phyloP scores from a whole-genome alignment of 2,888 invertebrate genomes.

The Eupsilia transversa region DNA sequence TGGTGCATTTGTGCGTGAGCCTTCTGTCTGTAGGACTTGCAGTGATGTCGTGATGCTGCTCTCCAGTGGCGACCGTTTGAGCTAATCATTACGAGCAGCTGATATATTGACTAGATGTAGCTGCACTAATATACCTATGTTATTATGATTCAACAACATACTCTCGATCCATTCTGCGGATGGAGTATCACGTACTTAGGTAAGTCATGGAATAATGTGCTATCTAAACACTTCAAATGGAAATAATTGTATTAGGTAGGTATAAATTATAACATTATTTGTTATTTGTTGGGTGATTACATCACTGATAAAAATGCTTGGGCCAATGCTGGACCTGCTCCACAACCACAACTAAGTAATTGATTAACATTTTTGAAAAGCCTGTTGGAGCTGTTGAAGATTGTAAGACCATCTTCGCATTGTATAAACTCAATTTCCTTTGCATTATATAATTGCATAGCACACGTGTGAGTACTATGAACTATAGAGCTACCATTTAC shows the following conservation, averaged over 20 bases:
- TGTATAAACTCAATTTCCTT: too few species aligned
- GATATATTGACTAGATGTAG: constrained; percentile 41
- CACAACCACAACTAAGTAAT: too few species aligned
- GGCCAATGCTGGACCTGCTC: too few species aligned
- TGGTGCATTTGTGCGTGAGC: not conserved
- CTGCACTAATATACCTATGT: not conserved
- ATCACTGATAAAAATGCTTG: too few species aligned
- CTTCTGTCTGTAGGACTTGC: constrained; percentile 1
- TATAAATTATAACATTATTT: not conserved
- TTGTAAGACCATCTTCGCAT: too few species aligned
- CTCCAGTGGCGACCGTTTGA: constrained; percentile 1
- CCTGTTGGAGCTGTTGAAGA: too few species aligned
- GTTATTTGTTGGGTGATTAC: too few species aligned
- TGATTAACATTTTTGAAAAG: too few species aligned
- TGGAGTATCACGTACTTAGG: not conserved
- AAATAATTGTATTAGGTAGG: too few species aligned
- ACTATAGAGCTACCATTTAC: too few species aligned
- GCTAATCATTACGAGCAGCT: constrained; percentile 18
- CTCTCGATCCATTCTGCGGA: not conserved
- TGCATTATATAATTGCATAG: too few species aligned
- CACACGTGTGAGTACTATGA: too few species aligned
- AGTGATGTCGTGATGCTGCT: not conserved
- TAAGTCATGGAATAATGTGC: not conserved
- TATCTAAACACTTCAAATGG: not conserved
- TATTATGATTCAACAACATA: constrained; percentile 20